Percentiles rank a stretch among this genome's conserved stretches.
Evolutionary conservation across 2,888 invertebrate species (phyloP).

Genomic region (Ochlodes sylvanus): DNA sequence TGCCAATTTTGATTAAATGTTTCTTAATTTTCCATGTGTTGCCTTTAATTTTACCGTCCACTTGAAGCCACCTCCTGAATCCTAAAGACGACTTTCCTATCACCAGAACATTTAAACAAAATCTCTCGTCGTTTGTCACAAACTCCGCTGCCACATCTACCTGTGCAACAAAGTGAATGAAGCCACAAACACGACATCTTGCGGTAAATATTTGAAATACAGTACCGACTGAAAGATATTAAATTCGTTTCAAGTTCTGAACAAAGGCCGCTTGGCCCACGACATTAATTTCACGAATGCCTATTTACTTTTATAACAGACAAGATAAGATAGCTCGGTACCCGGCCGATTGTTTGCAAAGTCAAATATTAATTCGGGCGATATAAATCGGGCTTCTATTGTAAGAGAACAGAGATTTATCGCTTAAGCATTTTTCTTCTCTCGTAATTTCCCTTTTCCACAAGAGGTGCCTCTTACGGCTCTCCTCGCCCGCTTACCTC

Average conservation of each 20-base stretch:
- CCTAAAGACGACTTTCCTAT: no score
- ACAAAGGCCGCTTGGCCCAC: constrained; percentile 11
- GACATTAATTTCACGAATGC: constrained; percentile 24
- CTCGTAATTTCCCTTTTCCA: constrained; percentile 4
- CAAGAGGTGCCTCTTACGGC: constrained; percentile 3
- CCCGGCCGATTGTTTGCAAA: constrained; percentile 21
- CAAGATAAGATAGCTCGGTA: constrained; percentile 9
- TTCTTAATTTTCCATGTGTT: no score
- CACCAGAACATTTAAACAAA: neutral
- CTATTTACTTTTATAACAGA: constrained; percentile 28
- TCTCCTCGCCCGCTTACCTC: constrained; percentile 1
- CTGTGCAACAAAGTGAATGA: constrained; percentile 12
- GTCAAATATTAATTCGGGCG: constrained; percentile 23
- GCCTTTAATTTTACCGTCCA: no score
- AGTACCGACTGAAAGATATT: constrained; percentile 34
- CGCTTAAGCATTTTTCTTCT: constrained; percentile 6
- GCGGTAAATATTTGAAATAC: constrained; percentile 35
- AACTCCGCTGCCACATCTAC: neutral
- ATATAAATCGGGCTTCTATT: constrained; percentile 6
- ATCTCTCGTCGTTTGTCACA: neutral
- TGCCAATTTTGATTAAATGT: no score
- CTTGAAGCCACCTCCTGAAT: no score
- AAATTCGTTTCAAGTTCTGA: constrained; percentile 30
- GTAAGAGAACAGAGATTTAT: constrained; percentile 8
- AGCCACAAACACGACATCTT: constrained; percentile 12